Conservation (phyloP, 1,140 invertebrate species). For the Eriocheir sinensis region DNA sequence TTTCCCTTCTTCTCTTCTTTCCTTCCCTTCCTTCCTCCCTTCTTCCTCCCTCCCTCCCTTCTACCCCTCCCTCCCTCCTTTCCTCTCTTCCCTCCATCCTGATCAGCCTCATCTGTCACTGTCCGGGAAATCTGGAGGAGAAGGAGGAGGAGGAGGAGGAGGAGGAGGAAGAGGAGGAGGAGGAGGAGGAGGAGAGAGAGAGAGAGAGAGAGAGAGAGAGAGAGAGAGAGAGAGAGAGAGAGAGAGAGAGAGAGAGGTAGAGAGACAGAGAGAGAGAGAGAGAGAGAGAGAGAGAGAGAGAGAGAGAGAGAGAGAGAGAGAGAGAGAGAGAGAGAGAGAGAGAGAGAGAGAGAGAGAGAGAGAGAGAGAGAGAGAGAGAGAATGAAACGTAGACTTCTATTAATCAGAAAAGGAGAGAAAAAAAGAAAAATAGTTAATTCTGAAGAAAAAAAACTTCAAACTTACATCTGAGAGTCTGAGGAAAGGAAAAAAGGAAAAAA, state of each 20-base stretch:
- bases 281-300: neutral
- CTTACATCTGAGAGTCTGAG: too few relatives aligned
- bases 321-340: neutral
- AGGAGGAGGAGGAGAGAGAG: slow-evolving; percentile 9
- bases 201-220: neutral
- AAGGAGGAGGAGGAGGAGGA: neutral
- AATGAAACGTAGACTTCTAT: neutral
- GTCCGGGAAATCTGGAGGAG: slow-evolving; percentile 16
- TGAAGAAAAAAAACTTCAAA: neutral
- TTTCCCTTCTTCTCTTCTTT: neutral
- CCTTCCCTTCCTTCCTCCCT: neutral
- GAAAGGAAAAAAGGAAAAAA: too few relatives aligned
- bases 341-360: neutral
- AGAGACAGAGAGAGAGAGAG: neutral
- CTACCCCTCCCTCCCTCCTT: neutral
- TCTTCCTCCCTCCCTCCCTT: neutral
- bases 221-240: slow-evolving; percentile 23
- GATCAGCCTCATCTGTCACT: slow-evolving; percentile 30
- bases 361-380: neutral
- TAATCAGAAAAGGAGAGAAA: too few relatives aligned
- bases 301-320: neutral
- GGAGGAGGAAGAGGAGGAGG: neutral
- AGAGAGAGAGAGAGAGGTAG: too few relatives aligned
- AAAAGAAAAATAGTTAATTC: neutral
- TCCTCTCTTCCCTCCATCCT: neutral